Conservation (phyloP, 1,140 invertebrate genomes). For the Cotesia typhae region DNA sequence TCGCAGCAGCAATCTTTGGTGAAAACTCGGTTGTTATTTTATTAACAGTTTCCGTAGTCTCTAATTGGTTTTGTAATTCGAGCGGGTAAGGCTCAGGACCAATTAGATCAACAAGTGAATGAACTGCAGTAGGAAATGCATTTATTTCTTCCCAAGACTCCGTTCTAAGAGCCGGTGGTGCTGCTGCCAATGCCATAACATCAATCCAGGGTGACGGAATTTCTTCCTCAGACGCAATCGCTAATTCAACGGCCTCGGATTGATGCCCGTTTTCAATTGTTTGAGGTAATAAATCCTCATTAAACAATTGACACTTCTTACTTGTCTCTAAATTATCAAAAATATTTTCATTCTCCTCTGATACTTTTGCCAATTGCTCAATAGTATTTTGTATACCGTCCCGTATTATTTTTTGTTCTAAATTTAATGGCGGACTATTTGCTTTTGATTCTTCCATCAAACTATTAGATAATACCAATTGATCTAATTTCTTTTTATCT, state of each 20-base stretch:
- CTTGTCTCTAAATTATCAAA: slow-evolving; percentile 22
- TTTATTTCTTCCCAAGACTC: slow-evolving; percentile 66
- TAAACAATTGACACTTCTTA: slow-evolving; percentile 9
- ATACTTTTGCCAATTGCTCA: slow-evolving; percentile 48
- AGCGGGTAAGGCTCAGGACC: slow-evolving; percentile 61
- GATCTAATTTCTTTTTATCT: slow-evolving; percentile 12
- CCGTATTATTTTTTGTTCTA: slow-evolving; percentile 58
- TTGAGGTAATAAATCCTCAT: slow-evolving; percentile 4
- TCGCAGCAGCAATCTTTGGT: not conserved
- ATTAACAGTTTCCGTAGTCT: slow-evolving; percentile 36
- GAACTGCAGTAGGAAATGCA: slow-evolving; percentile 76
- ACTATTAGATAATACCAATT: not conserved
- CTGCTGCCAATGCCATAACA: slow-evolving; percentile 71
- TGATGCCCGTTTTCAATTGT: slow-evolving; percentile 34
- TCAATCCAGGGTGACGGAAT: slow-evolving; percentile 77
- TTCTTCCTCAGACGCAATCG: slow-evolving; percentile 78
- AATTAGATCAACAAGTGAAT: slow-evolving; percentile 67
- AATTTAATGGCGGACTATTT: slow-evolving; percentile 42
- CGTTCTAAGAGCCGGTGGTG: slow-evolving; percentile 64
- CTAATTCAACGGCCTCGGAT: slow-evolving; percentile 74
- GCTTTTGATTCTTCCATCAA: slow-evolving; percentile 18
- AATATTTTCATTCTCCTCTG: slow-evolving; percentile 5
- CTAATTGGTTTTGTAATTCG: slow-evolving; percentile 45
- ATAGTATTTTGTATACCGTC: slow-evolving; percentile 54
- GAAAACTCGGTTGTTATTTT: slow-evolving; percentile 13